Base-by-base conservation (phyloP, 2,797 vertebrate genomes). In the Silurus aristotelis region DNA sequence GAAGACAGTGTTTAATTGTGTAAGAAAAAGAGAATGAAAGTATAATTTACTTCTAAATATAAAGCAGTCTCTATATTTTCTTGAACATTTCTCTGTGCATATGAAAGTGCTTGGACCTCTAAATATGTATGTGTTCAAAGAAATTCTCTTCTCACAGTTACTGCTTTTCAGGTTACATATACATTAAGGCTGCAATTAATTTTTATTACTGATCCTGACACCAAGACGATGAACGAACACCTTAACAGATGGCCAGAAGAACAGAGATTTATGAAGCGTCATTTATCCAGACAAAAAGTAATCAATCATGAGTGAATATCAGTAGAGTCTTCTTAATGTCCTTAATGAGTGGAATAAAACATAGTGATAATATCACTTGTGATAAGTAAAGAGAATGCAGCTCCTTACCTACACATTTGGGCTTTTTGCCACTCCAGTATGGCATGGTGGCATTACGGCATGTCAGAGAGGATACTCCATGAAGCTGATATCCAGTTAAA, bases 391-490 rank as follows among this genome's bases (percentile, higher is more conserved):
- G 25, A 1, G 19, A n/a, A 38, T 15, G 10, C 13, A 9, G 19
- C 22, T 67, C n/a, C 96, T 96, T 93, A 98, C 98, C 98, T 0
- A 96, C 91, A 83, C 98, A 99, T 82, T 91, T 90, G 0, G 98
- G 98, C 87, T 97, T 96, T 3, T 90, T 96, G 80, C 95, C 92
- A 4, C 96, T 97, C 98, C 98, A 99, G 93, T 97, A 98, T 61
- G 98, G 97, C 0, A 95, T 96, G 20, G 97, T 99, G 89, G 97
- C 97, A 0, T 99, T 99, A 89, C 97, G 95, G 89, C 98, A 99
- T 19, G 92, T 92, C 27, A 99, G 95, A 78, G 93, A 93, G 78
- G 90, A 94, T 27, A 94, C 90, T 0, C 98, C 98, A 67, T 95
- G 96, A 64, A 99, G 91, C 89, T 96, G 96, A 93, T 99, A 99